phyloP scores from a whole-genome alignment of 2,797 vertebrate genomes.

The Platyrinchus mystaceus region DNA sequence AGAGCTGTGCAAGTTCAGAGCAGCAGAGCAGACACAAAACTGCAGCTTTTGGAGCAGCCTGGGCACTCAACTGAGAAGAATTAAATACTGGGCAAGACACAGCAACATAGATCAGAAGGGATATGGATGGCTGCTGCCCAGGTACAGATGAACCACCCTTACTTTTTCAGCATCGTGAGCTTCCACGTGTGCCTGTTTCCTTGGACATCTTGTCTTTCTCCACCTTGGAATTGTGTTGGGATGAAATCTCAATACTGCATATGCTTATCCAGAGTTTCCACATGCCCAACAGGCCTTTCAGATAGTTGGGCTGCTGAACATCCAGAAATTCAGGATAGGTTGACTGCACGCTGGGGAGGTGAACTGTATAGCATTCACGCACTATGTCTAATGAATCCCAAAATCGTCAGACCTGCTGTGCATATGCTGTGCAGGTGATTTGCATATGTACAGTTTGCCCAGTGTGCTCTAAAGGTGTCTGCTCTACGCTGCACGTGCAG shows the following conservation, averaged over 20 bases:
- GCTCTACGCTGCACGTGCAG: background rate
- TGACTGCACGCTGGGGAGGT: background rate
- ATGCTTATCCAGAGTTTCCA: background rate
- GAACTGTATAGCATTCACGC: background rate
- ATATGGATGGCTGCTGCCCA: background rate
- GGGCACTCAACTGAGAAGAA: background rate
- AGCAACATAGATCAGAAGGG: background rate
- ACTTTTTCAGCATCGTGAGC: background rate
- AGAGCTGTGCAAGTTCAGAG: background rate
- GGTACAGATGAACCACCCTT: background rate
- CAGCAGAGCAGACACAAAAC: background rate
- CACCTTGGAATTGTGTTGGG: background rate
- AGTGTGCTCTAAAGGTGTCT: background rate
- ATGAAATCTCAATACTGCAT: background rate
- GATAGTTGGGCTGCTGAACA: background rate
- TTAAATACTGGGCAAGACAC: background rate
- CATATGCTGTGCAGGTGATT: background rate
- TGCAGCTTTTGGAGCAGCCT: background rate
- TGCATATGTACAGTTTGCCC: background rate
- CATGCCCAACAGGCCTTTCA: background rate
- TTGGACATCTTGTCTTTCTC: background rate
- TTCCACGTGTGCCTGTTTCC: background rate
- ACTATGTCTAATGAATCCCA: background rate
- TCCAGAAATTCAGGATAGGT: conserved; percentile 29
- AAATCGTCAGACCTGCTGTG: conserved; percentile 23